Evolutionary conservation across 2,113 vertebrate genomes (phyloP).

Genomic region (Callospermophilus lateralis): DNA sequence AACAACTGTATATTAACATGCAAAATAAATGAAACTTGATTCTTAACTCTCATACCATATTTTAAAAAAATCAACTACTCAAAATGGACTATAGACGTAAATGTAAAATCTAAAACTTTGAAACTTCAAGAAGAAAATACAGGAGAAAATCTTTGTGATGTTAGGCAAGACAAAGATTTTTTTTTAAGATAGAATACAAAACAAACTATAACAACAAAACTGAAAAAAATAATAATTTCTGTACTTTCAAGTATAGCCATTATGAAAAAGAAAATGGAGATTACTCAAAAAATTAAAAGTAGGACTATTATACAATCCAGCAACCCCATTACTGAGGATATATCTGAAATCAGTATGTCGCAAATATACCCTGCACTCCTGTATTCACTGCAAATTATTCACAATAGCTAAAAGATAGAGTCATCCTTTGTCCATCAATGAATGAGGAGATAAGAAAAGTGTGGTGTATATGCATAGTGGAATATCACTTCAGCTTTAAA

Average conservation of each 20-base stretch:
- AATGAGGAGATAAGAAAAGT: background rate
- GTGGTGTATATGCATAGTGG: too few species aligned
- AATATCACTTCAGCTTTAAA: background rate
- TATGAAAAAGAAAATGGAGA: background rate
- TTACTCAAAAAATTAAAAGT: constrained; percentile 1
- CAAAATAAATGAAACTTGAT: constrained; percentile 39
- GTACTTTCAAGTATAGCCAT: background rate
- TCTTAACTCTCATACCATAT: background rate
- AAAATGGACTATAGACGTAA: background rate
- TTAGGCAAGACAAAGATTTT: background rate
- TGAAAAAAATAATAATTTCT: background rate
- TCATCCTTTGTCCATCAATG: background rate
- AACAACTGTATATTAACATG: background rate
- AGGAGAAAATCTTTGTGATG: constrained; percentile 34
- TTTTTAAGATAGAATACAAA: background rate
- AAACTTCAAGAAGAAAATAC: background rate
- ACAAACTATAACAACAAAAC: background rate
- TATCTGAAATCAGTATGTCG: background rate
- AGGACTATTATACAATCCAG: background rate
- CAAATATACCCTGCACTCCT: background rate
- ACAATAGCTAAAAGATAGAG: background rate
- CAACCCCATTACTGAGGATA: background rate
- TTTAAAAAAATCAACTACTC: background rate
- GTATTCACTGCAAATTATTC: background rate
- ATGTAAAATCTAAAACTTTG: constrained; percentile 42